Conservation (phyloP, 2,888 invertebrate genomes). For the Heliconius sara region DNA sequence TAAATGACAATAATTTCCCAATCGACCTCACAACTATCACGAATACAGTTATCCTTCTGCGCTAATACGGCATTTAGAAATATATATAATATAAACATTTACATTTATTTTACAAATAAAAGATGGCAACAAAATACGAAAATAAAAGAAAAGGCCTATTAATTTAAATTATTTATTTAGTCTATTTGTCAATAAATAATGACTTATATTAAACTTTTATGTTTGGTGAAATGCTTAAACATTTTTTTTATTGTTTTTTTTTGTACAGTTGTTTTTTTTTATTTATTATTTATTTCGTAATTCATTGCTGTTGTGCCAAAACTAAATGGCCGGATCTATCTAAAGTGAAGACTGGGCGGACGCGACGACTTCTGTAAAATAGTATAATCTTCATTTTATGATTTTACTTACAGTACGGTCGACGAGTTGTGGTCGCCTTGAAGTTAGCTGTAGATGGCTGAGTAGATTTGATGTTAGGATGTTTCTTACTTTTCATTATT, state of each 20-base stretch:
- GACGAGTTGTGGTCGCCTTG: too few relatives aligned
- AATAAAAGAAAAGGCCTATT: not conserved
- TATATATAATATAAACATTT: too few relatives aligned
- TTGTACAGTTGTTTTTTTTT: not conserved
- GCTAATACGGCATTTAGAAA: too few relatives aligned
- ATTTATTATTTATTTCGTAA: not conserved
- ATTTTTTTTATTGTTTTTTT: not conserved
- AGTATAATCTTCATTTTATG: slow-evolving; percentile 5
- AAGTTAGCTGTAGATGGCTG: too few relatives aligned
- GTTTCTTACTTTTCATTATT: too few relatives aligned
- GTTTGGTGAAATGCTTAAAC: not conserved
- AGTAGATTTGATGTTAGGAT: too few relatives aligned
- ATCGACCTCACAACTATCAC: too few relatives aligned
- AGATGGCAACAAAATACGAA: not conserved
- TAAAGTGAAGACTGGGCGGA: slow-evolving; percentile 76
- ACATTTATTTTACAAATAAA: not conserved
- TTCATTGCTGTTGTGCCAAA: slow-evolving; percentile 64
- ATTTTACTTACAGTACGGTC: too few relatives aligned
- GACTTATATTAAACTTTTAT: slow-evolving; percentile 13
- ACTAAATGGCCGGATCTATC: slow-evolving; percentile 76
- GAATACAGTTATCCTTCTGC: too few relatives aligned
- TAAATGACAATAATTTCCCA: too few relatives aligned
- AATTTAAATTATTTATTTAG: slow-evolving; percentile 13
- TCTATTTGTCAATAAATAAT: slow-evolving; percentile 20
- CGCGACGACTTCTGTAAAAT: slow-evolving; percentile 65